Conservation (phyloP, 2,888 invertebrate genomes). For the Parascotia fuliginaria region DNA sequence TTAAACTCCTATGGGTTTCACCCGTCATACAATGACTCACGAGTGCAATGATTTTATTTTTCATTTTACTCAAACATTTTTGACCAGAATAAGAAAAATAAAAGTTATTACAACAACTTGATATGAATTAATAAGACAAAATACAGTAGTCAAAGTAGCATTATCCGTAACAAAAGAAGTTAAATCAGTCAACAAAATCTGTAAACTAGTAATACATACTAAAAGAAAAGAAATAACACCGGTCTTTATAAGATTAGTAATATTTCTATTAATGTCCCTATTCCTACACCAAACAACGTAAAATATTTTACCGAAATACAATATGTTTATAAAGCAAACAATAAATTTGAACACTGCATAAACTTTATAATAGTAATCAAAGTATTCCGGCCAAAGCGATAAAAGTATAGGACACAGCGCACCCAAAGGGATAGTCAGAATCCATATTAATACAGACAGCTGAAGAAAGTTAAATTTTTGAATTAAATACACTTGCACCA, state of each 20-base stretch:
- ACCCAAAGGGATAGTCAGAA: constrained; percentile 52
- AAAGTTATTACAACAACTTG: constrained; percentile 40
- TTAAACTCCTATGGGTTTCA: too few relatives aligned
- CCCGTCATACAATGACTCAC: too few relatives aligned
- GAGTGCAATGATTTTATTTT: too few relatives aligned
- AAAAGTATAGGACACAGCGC: constrained; percentile 40
- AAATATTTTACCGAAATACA: constrained; percentile 62
- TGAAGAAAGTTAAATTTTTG: constrained; percentile 45
- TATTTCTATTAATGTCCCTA: constrained; percentile 11
- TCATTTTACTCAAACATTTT: constrained; percentile 18
- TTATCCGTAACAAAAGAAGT: constrained; percentile 22
- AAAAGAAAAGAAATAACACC: constrained; percentile 56
- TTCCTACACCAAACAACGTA: constrained; percentile 45
- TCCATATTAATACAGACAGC: constrained; percentile 52
- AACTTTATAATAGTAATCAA: constrained; percentile 37
- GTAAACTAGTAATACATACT: constrained; percentile 60
- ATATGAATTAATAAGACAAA: constrained; percentile 44
- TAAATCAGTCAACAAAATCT: constrained; percentile 60
- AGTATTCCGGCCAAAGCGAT: neutral
- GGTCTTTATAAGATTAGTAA: constrained; percentile 32
- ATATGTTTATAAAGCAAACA: constrained; percentile 53
- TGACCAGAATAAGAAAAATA: constrained; percentile 40
- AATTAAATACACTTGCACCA: constrained; percentile 57
- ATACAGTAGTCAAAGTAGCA: neutral
- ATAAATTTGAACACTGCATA: constrained; percentile 58